Evolutionary conservation across 1,140 invertebrate genomes (phyloP).

Genomic region (Diprion similis): DNA sequence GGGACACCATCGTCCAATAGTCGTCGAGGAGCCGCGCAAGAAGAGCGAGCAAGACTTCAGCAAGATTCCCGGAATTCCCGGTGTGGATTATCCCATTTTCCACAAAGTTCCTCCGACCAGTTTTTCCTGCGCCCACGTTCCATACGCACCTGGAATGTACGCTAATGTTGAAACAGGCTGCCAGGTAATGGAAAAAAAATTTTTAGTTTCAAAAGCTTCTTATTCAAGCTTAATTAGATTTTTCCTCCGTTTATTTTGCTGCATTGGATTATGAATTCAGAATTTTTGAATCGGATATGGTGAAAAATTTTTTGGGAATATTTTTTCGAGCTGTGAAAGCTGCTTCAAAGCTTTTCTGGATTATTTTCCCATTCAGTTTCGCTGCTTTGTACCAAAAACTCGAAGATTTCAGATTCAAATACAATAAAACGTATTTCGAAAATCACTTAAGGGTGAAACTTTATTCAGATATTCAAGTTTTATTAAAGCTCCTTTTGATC

Average conservation of each 20-base stretch:
- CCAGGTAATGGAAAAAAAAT: slow-evolving; percentile 66
- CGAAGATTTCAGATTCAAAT: no score
- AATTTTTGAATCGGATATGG: background rate
- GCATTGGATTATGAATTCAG: background rate
- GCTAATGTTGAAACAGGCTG: slow-evolving; percentile 87
- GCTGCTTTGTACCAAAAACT: no score
- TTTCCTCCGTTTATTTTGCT: slow-evolving; percentile 10
- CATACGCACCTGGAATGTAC: slow-evolving; percentile 82
- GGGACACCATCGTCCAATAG: slow-evolving; percentile 34
- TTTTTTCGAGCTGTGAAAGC: no score
- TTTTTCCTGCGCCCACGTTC: slow-evolving; percentile 79
- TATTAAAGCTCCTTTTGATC: no score
- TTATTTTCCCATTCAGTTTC: no score
- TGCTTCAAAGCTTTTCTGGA: no score
- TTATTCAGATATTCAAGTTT: no score
- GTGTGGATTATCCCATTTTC: slow-evolving; percentile 81
- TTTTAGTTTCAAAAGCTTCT: slow-evolving; percentile 5
- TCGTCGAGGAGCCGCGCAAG: slow-evolving; percentile 37
- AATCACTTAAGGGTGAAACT: no score
- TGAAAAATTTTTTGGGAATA: no score
- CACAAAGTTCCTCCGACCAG: slow-evolving; percentile 78
- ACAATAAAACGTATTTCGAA: no score
- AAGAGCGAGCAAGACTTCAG: slow-evolving; percentile 77
- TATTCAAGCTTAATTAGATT: slow-evolving; percentile 22
- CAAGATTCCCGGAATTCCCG: slow-evolving; percentile 79